phyloP scores from a whole-genome alignment of 2,888 invertebrate species.

The Tuberolachnus salignus region DNA sequence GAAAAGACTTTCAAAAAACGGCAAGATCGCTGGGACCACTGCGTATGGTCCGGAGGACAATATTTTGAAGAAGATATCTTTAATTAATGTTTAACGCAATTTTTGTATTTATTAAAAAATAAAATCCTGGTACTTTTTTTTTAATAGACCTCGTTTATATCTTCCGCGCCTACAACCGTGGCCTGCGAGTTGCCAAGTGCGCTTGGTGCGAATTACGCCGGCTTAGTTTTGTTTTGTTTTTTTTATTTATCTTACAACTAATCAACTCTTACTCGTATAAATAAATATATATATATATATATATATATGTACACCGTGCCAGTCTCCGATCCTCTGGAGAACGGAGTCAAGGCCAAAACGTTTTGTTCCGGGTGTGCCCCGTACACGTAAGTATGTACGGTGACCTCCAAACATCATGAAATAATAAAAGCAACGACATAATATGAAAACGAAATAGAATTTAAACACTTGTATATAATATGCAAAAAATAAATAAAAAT shows the following conservation, averaged over 20 bases:
- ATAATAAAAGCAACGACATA: constrained; percentile 31
- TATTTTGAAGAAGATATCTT: too few species aligned
- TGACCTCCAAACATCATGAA: constrained; percentile 43
- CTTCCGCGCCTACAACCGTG: too few species aligned
- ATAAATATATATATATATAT: too few species aligned
- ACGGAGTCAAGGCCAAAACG: constrained; percentile 54
- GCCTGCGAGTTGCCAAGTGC: too few species aligned
- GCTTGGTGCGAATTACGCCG: too few species aligned
- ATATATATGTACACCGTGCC: not conserved
- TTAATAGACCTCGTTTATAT: too few species aligned
- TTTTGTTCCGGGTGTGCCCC: constrained; percentile 55
- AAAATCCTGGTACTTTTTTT: too few species aligned
- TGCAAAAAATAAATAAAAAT: constrained; percentile 11
- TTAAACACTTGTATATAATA: not conserved
- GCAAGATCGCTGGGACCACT: too few species aligned
- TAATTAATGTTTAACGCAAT: too few species aligned
- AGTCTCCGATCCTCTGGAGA: constrained; percentile 17
- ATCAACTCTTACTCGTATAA: constrained; percentile 19
- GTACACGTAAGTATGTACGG: not conserved
- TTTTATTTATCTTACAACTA: not conserved
- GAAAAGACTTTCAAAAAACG: too few species aligned
- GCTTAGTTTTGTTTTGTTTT: not conserved
- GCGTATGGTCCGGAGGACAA: too few species aligned
- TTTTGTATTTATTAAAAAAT: too few species aligned
- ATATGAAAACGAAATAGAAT: constrained; percentile 38